phyloP scores from a whole-genome alignment of 35 echinoderm and acorn worm species.

The Strongylocentrotus purpuratus region DNA sequence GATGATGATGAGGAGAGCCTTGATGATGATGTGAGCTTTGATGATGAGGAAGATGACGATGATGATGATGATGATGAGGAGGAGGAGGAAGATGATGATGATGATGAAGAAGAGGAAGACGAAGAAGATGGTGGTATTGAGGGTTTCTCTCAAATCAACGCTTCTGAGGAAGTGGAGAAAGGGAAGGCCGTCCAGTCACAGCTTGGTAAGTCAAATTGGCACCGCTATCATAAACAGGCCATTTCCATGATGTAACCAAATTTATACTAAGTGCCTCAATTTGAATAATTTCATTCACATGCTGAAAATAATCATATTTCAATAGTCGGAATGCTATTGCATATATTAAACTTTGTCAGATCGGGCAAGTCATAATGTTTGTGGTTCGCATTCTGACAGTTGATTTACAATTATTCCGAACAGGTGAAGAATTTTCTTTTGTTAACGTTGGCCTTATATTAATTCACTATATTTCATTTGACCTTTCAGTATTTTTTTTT shows the following conservation, averaged over 20 bases:
- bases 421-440: no score
- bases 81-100: conserved; percentile 24
- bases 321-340: no score
- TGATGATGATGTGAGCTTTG: conserved; percentile 38
- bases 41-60: conserved; percentile 55
- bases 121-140: conserved; percentile 23
- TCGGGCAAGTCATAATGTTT: background rate
- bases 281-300: no score
- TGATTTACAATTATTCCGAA: no score
- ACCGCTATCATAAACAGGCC: background rate
- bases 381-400: background rate
- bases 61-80: conserved; percentile 46
- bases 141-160: conserved; percentile 55
- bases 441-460: no score
- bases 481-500: no score
- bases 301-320: no score
- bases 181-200: conserved; percentile 73
- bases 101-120: conserved; percentile 46
- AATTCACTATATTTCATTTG: no score
- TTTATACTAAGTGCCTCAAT: background rate
- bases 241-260: background rate
- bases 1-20: conserved; percentile 41
- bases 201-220: conserved; percentile 58
- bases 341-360: background rate
- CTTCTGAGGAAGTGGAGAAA: conserved; percentile 59